A percentile compares a stretch with the other conserved stretches of the same genome.
Evolutionary conservation across 2,113 vertebrate species (phyloP).

Genomic region (Mystacornis crossleyi): DNA sequence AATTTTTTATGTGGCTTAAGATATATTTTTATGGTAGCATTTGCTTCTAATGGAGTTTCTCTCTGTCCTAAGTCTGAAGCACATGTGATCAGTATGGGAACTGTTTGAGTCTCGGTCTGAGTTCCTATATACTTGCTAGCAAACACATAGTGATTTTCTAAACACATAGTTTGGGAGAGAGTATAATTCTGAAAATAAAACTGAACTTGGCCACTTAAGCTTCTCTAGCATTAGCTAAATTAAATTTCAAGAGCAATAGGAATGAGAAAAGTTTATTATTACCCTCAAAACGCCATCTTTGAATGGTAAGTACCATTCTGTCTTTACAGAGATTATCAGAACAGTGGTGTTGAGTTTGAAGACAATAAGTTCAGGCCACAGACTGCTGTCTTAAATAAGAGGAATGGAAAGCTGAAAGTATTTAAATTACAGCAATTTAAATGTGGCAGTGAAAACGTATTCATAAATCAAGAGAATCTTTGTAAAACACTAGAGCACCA

Average conservation of each 20-base stretch:
- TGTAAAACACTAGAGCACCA: background rate
- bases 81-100: background rate
- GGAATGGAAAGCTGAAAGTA: background rate
- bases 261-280: background rate
- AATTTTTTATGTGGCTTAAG: background rate
- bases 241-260: background rate
- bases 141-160: background rate
- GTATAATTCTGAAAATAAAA: background rate
- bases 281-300: background rate
- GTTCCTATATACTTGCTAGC: background rate
- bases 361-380: background rate
- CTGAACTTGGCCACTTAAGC: background rate
- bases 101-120: background rate
- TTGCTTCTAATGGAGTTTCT: background rate
- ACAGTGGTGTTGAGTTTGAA: background rate
- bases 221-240: background rate
- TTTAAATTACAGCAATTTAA: background rate
- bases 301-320: background rate
- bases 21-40: background rate
- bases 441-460: background rate
- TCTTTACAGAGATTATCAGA: background rate
- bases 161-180: background rate
- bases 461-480: background rate
- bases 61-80: background rate
- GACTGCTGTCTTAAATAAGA: background rate